A percentile compares a stretch with the other conserved stretches of the same genome.
Conservation (phyloP, 2,113 vertebrate genomes). For the Campylomormyrus numenius region DNA sequence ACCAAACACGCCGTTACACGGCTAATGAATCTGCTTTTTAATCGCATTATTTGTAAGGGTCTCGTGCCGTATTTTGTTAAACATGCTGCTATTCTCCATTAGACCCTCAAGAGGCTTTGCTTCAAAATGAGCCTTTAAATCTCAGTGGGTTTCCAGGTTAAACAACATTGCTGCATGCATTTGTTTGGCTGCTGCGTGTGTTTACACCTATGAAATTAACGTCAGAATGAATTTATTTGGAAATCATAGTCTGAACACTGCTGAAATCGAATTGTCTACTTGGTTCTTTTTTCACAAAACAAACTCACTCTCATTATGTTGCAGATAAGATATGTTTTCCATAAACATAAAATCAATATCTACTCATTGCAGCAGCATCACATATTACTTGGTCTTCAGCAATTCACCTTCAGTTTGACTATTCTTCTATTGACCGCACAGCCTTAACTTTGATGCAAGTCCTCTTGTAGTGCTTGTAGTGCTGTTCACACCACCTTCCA, state of each 20-base stretch:
- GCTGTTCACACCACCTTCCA: not conserved
- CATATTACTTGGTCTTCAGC: not conserved
- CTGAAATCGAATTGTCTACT: not conserved
- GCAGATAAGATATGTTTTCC: not conserved
- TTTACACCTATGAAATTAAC: slow-evolving; percentile 37
- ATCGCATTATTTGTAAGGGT: slow-evolving; percentile 41
- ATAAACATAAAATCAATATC: not conserved
- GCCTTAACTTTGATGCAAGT: not conserved
- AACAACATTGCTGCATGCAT: slow-evolving; percentile 33
- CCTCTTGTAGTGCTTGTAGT: not conserved
- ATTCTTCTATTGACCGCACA: not conserved
- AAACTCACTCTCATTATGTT: not conserved
- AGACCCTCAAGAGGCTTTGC: not conserved
- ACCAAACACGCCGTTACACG: slow-evolving; percentile 30
- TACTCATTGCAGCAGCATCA: not conserved
- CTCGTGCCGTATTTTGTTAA: slow-evolving; percentile 31
- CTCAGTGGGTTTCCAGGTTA: slow-evolving; percentile 27
- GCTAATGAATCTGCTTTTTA: slow-evolving; percentile 45
- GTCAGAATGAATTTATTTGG: slow-evolving; percentile 32
- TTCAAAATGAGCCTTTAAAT: slow-evolving; percentile 24
- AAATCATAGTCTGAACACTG: slow-evolving; percentile 27
- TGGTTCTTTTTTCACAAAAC: not conserved
- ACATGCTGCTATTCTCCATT: slow-evolving; percentile 14
- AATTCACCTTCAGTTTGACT: not conserved
- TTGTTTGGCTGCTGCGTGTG: slow-evolving; percentile 35